Conservation (phyloP, 2,797 vertebrate genomes). For the Fistularia tabacaria region DNA sequence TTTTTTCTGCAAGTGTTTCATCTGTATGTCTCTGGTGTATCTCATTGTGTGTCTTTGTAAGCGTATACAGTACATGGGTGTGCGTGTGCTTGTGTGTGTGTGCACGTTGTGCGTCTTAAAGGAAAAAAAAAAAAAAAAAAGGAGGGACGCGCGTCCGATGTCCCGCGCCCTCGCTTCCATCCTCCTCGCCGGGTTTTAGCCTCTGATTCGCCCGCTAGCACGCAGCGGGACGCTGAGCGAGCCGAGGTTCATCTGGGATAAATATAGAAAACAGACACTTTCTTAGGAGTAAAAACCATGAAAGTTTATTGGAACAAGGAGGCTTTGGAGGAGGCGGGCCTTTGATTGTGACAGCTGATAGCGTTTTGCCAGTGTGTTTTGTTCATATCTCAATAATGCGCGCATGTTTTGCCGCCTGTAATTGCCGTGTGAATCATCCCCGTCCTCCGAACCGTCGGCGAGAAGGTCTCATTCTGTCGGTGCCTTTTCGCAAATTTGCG, state of each 20-base stretch:
- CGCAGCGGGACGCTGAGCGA: slow-evolving; percentile 58
- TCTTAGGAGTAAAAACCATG: slow-evolving; percentile 33
- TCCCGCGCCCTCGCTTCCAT: slow-evolving; percentile 22
- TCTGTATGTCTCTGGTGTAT: slow-evolving; percentile 43
- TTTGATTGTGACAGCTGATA: slow-evolving; percentile 45
- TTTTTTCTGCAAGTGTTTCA: slow-evolving; percentile 23
- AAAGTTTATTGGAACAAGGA: slow-evolving; percentile 42
- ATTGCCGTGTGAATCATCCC: slow-evolving; percentile 9
- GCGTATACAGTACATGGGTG: background rate
- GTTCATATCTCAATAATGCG: slow-evolving; percentile 23
- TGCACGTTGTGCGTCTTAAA: slow-evolving; percentile 3
- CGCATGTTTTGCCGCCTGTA: background rate
- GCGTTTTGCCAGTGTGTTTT: slow-evolving; percentile 18
- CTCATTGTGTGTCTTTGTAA: slow-evolving; percentile 30
- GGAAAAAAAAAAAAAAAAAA: too few species aligned
- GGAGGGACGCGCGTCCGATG: slow-evolving; percentile 17
- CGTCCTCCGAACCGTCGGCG: background rate
- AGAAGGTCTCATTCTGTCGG: too few species aligned
- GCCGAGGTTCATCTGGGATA: slow-evolving; percentile 58
- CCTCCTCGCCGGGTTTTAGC: slow-evolving; percentile 34
- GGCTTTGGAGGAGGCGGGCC: slow-evolving; percentile 41
- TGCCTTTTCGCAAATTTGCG: too few species aligned
- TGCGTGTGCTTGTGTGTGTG: background rate
- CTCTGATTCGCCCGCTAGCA: slow-evolving; percentile 33
- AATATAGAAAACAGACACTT: slow-evolving; percentile 61